phyloP scores from a whole-genome alignment of 2,797 vertebrate species.

The Pitangus sulphuratus region DNA sequence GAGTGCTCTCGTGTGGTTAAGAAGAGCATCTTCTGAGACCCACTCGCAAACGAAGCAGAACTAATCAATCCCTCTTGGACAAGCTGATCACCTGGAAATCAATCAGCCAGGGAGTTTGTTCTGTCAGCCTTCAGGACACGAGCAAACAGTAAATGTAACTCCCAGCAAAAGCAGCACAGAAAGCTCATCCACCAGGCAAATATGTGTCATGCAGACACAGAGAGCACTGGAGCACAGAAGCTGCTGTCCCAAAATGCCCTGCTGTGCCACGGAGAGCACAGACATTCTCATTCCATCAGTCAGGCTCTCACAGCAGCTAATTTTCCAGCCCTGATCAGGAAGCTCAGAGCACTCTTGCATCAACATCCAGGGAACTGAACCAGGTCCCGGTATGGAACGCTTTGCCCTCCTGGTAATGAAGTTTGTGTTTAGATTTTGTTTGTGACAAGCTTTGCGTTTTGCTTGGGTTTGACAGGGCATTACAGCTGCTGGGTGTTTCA shows the following conservation, averaged over 20 bases:
- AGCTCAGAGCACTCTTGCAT: not conserved
- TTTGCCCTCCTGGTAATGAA: conserved; percentile 17
- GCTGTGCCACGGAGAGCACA: not conserved
- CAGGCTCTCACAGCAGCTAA: not conserved
- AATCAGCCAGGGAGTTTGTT: not conserved
- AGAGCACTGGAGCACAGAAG: not conserved
- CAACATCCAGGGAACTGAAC: not conserved
- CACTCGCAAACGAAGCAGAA: not conserved
- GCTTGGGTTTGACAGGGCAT: conserved; percentile 17
- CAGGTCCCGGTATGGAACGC: not conserved
- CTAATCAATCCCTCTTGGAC: not conserved
- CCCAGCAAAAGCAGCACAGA: not conserved
- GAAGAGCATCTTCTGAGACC: not conserved
- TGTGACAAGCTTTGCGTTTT: conserved; percentile 49
- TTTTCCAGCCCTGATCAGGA: not conserved
- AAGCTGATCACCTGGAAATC: not conserved
- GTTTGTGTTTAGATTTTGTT: conserved; percentile 48
- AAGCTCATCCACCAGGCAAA: not conserved
- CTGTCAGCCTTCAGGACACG: not conserved
- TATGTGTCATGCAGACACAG: not conserved
- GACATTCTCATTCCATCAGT: not conserved
- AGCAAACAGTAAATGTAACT: not conserved
- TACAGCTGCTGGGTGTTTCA: conserved; percentile 23
- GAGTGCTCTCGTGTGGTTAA: not conserved
- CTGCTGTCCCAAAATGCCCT: not conserved